phyloP scores from a whole-genome alignment of 2,888 invertebrate species.

The Halocaridina rubra region DNA sequence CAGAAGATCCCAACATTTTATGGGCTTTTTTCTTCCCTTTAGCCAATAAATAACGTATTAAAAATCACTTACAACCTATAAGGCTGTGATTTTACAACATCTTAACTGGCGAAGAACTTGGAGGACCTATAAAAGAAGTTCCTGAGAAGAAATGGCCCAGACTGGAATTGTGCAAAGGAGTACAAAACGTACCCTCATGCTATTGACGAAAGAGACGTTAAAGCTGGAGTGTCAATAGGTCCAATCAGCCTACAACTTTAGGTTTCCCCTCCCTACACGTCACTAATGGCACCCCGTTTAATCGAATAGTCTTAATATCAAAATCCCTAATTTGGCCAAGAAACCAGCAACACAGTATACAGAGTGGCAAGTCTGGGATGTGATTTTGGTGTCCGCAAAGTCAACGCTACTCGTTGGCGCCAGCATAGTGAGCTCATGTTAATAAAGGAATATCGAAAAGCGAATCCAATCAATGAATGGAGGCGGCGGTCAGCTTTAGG shows the following conservation, averaged over 20 bases:
- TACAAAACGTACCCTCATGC: conserved; percentile 18
- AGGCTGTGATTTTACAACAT: too few relatives aligned
- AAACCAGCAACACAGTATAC: not conserved
- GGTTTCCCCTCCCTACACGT: conserved; percentile 39
- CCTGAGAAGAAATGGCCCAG: conserved; percentile 1
- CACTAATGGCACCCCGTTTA: conserved; percentile 29
- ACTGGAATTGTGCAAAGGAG: conserved; percentile 26
- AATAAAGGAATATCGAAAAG: conserved; percentile 12
- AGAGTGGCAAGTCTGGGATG: too few relatives aligned
- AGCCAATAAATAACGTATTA: too few relatives aligned
- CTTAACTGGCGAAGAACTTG: too few relatives aligned
- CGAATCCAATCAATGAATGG: conserved; percentile 58
- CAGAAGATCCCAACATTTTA: too few relatives aligned
- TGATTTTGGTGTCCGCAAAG: too few relatives aligned
- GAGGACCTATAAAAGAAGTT: too few relatives aligned
- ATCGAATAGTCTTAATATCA: not conserved
- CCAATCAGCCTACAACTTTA: conserved; percentile 50
- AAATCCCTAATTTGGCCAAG: too few relatives aligned
- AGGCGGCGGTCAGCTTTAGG: conserved; percentile 49
- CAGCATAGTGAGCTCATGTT: not conserved
- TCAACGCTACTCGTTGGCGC: not conserved
- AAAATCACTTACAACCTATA: too few relatives aligned
- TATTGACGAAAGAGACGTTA: conserved; percentile 25
- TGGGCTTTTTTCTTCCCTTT: too few relatives aligned
- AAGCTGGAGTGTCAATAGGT: conserved; percentile 49